Evolutionary conservation across 2,888 invertebrate species (phyloP).

Genomic region (Bombyx huttoni): DNA sequence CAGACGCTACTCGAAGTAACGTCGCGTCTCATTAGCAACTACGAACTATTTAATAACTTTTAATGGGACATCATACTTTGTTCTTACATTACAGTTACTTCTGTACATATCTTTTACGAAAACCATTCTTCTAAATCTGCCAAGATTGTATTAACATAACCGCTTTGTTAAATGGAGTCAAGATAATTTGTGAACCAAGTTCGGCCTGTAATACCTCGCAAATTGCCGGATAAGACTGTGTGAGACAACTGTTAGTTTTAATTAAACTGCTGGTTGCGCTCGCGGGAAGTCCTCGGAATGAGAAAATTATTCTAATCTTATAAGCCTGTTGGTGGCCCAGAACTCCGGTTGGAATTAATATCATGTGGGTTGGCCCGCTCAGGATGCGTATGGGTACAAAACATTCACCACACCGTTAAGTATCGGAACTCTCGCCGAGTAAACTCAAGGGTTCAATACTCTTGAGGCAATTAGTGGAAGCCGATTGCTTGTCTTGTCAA

Average conservation of each 20-base stretch:
- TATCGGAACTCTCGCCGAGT: constrained; percentile 6
- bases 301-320: constrained; percentile 71
- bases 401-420: constrained; percentile 13
- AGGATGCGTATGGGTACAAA: constrained; percentile 11
- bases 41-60: constrained; percentile 20
- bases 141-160: constrained; percentile 67
- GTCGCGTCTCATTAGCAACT: constrained; percentile 27
- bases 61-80: constrained; percentile 54
- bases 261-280: constrained; percentile 69
- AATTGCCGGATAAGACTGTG: constrained; percentile 72
- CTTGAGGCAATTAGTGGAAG: constrained; percentile 39
- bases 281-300: constrained; percentile 62
- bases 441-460: constrained; percentile 16
- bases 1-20: constrained; percentile 24
- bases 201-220: constrained; percentile 70
- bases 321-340: constrained; percentile 61
- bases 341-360: constrained; percentile 57
- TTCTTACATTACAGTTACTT: constrained; percentile 48
- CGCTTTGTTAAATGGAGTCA: constrained; percentile 68
- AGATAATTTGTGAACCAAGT: constrained; percentile 71
- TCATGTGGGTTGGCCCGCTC: constrained; percentile 35
- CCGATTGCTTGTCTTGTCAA: constrained; percentile 22
- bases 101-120: constrained; percentile 45
- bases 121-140: constrained; percentile 61
- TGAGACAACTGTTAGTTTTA: constrained; percentile 73